These are phyloP conservation scores for Salmo trutta DNA, from an alignment of 2,797 vertebrate species.

Conservation along the genomic window DNA sequence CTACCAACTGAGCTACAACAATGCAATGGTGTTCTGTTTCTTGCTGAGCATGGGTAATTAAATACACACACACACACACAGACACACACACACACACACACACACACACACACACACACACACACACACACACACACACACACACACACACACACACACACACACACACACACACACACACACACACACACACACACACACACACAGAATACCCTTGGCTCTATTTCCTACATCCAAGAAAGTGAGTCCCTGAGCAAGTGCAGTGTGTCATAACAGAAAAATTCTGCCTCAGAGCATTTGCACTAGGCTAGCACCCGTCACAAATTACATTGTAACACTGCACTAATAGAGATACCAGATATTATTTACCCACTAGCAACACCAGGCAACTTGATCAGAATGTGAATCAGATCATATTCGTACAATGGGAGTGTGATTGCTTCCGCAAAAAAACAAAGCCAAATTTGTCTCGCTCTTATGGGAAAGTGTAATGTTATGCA, in stretches of 20 bases:
- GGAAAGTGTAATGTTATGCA: neutral
- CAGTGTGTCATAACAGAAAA: neutral
- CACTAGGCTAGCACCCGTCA: neutral
- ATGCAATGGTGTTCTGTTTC: neutral
- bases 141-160: neutral
- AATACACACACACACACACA: neutral
- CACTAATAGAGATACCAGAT: neutral
- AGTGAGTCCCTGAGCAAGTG: neutral
- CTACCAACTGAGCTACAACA: too few relatives aligned
- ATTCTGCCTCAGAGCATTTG: neutral
- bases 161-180: neutral
- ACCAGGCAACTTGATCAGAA: neutral
- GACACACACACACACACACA: neutral
- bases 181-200: neutral
- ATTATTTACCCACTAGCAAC: neutral
- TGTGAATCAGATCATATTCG: neutral
- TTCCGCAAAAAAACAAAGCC: neutral
- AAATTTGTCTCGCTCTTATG: neutral
- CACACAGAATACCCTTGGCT: neutral
- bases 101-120: neutral
- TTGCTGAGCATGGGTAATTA: neutral
- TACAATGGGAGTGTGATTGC: neutral
- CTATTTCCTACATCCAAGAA: conserved; percentile 8
- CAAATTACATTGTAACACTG: neutral
- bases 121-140: neutral